Conservation (phyloP, 1,140 invertebrate species). For the Caenorhabditis tropicalis region DNA sequence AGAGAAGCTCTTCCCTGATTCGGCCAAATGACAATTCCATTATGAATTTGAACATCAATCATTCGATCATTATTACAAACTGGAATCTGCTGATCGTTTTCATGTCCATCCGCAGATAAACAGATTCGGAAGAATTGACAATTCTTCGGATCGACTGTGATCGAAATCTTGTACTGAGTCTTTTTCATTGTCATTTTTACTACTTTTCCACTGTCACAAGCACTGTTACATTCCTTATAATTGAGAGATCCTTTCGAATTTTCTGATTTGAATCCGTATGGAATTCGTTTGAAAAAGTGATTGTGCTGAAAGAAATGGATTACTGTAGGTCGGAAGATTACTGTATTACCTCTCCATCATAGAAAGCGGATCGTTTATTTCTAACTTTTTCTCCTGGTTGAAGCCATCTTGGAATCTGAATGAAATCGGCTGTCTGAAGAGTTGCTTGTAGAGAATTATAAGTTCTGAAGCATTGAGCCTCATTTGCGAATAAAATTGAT, state of each 20-base stretch:
- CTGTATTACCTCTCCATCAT: background rate
- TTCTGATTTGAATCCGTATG: background rate
- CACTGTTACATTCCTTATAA: background rate
- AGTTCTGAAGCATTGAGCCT: background rate
- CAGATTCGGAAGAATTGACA: background rate
- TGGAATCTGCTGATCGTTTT: background rate
- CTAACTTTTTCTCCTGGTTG: background rate
- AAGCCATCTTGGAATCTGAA: constrained; percentile 21
- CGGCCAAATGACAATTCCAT: background rate
- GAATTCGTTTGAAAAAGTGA: background rate
- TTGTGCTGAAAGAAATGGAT: background rate
- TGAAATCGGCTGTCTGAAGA: too few species aligned
- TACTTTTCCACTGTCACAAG: background rate
- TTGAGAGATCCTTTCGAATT: background rate
- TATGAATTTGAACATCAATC: background rate
- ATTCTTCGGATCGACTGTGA: background rate
- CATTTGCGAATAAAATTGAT: background rate
- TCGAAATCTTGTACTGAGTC: background rate
- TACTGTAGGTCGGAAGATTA: background rate
- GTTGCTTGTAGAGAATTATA: too few species aligned
- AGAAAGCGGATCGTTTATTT: background rate
- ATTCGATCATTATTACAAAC: background rate
- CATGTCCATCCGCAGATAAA: background rate
- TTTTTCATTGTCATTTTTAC: background rate
- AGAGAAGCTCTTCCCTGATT: background rate